phyloP scores from a whole-genome alignment of 2,888 invertebrate genomes.

The Noctua janthina region DNA sequence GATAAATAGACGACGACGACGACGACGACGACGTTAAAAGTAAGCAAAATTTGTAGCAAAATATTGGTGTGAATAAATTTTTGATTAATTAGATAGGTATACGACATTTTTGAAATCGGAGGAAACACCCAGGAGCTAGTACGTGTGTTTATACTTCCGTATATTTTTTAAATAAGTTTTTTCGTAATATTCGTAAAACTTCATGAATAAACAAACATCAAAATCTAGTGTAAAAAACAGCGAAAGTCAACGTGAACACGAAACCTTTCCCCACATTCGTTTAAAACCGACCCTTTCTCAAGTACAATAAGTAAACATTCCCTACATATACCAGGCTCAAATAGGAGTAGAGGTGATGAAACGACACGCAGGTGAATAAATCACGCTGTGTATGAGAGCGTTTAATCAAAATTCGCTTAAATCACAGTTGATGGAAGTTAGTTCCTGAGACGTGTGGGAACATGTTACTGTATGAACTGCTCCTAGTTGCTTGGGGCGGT shows the following conservation, averaged over 20 bases:
- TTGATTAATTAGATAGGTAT: neutral
- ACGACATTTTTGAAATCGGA: neutral
- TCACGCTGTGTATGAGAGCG: conserved; percentile 58
- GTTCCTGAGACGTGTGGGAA: conserved; percentile 65
- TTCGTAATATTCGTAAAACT: neutral
- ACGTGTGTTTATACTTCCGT: neutral
- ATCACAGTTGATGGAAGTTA: conserved; percentile 71
- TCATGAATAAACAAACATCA: neutral
- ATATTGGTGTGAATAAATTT: neutral
- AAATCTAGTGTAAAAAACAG: neutral
- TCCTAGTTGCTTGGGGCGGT: conserved; percentile 53
- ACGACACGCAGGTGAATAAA: conserved; percentile 60
- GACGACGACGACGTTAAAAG: neutral
- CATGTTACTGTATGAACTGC: conserved; percentile 64
- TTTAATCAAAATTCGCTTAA: conserved; percentile 75
- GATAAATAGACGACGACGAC: neutral
- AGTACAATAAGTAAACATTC: conserved; percentile 22
- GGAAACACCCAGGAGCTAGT: neutral
- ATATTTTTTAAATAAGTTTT: neutral
- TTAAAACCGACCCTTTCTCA: conserved; percentile 29
- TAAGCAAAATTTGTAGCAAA: neutral
- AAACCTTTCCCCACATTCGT: conserved; percentile 5
- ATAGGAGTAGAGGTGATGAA: conserved; percentile 52
- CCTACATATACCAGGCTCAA: conserved; percentile 28
- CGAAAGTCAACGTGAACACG: neutral